These are phyloP conservation scores for Zonitis immaculata DNA, from an alignment of 2,888 invertebrate species.

Conservation along the genomic window DNA sequence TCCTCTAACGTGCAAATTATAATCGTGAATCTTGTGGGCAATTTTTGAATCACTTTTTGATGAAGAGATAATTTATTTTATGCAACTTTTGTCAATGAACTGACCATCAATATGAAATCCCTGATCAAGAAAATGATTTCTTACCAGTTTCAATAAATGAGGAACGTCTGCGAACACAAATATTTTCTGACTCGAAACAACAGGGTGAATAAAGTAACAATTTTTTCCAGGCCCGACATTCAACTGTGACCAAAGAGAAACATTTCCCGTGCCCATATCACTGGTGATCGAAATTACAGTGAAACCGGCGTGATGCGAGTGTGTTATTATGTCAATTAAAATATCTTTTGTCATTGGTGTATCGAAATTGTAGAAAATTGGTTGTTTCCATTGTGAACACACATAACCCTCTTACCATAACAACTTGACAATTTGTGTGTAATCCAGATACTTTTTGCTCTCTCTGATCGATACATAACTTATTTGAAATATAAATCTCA, in stretches of 20 bases:
- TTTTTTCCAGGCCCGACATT: neutral
- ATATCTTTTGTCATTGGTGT: conserved; percentile 5
- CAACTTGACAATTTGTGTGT: conserved; percentile 10
- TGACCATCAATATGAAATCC: too few relatives aligned
- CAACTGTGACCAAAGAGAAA: neutral
- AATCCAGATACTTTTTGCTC: conserved; percentile 7
- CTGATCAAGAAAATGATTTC: too few relatives aligned
- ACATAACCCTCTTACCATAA: conserved; percentile 6
- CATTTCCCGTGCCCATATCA: neutral
- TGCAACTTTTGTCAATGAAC: neutral
- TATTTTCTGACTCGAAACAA: neutral
- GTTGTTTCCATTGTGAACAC: conserved; percentile 13
- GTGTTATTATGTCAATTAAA: neutral
- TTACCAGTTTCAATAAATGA: neutral
- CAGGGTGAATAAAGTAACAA: neutral
- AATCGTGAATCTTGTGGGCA: conserved; percentile 8
- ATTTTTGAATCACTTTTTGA: conserved; percentile 7
- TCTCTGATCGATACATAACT: conserved; percentile 8
- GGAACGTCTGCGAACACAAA: conserved; percentile 3
- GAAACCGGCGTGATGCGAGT: neutral
- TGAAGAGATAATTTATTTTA: too few relatives aligned
- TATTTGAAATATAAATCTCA: conserved; percentile 14
- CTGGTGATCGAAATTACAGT: neutral
- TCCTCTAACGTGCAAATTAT: conserved; percentile 7
- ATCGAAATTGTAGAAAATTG: conserved; percentile 11